Evolutionary conservation across 2,113 vertebrate genomes (phyloP).

Genomic region (Probosciger aterrimus): DNA sequence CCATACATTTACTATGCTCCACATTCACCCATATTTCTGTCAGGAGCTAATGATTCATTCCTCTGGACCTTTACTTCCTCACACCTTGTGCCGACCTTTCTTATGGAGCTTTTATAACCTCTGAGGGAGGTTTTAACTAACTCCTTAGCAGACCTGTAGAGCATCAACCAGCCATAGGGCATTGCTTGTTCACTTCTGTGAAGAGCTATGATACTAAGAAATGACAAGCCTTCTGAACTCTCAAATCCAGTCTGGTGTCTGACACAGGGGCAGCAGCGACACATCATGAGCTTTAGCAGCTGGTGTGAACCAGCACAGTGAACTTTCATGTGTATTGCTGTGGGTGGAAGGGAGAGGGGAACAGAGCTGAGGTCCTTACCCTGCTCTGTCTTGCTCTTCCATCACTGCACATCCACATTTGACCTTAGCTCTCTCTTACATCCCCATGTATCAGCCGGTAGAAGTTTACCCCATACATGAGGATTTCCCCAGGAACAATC

Average conservation of each 20-base stretch:
- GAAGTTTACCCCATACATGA: neutral
- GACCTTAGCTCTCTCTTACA: neutral
- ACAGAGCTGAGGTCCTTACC: neutral
- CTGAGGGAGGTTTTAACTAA: neutral
- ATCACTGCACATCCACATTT: neutral
- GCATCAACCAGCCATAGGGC: neutral
- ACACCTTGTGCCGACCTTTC: neutral
- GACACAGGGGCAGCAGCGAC: neutral
- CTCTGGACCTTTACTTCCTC: neutral
- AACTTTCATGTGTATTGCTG: neutral
- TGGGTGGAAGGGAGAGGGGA: neutral
- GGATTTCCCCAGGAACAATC: neutral
- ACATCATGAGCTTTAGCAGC: neutral
- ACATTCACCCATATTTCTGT: neutral
- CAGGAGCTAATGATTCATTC: neutral
- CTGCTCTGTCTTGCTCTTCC: neutral
- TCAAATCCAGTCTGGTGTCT: neutral
- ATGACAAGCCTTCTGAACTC: neutral
- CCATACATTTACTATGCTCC: neutral
- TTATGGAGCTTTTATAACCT: neutral
- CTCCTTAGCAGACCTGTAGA: neutral
- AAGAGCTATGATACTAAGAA: neutral
- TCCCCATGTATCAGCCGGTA: neutral
- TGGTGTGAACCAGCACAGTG: neutral
- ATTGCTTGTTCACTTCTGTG: neutral